These are phyloP conservation scores for Myotis yumanensis DNA, from an alignment of 2,113 vertebrate genomes.

Conservation along the genomic window DNA sequence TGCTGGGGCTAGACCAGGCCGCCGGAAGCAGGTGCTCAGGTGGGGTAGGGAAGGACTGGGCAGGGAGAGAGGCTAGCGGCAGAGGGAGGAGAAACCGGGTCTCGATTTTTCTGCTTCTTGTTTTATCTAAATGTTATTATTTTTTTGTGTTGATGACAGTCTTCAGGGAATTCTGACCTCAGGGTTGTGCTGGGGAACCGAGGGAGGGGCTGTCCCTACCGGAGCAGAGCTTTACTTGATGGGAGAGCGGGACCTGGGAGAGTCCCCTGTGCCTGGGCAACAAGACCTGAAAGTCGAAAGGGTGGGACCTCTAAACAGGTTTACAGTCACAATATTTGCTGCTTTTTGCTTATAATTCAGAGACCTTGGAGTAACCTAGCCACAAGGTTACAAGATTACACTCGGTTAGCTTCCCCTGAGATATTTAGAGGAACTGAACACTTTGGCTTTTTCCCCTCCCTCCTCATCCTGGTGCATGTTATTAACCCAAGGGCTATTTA, in stretches of 20 bases:
- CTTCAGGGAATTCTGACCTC: constrained; percentile 13
- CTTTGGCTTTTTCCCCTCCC: not conserved
- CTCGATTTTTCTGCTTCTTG: not conserved
- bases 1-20: not conserved
- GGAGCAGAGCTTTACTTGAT: not conserved
- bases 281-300: not conserved
- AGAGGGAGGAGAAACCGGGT: not conserved
- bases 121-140: not conserved
- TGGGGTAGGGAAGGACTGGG: no score
- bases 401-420: not conserved
- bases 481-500: constrained; percentile 53
- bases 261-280: not conserved
- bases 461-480: not conserved
- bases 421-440: not conserved
- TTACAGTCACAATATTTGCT: not conserved
- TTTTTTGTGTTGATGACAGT: not conserved
- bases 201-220: not conserved
- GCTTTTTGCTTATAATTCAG: constrained; percentile 12
- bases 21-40: not conserved
- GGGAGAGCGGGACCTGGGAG: not conserved
- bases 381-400: not conserved
- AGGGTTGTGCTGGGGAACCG: not conserved
- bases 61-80: no score
- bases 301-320: not conserved
- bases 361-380: not conserved